Evolutionary conservation across 2,113 vertebrate species (phyloP).

Genomic region (Capra hircus): DNA sequence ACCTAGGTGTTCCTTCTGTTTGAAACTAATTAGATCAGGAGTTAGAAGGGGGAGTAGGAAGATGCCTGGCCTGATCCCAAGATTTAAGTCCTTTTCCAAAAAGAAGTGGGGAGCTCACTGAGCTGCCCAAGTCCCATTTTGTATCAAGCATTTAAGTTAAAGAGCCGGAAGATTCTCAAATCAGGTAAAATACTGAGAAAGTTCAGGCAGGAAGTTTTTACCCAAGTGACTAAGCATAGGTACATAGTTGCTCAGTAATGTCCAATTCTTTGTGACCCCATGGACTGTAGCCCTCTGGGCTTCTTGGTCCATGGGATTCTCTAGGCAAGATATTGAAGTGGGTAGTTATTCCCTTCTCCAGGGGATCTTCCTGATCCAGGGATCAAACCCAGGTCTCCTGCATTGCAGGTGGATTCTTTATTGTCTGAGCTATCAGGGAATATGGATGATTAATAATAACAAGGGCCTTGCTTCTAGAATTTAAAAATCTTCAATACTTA

Average conservation of each 20-base stretch:
- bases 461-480: background rate
- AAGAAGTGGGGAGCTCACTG: background rate
- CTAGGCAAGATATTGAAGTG: background rate
- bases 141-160: background rate
- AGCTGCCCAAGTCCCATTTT: background rate
- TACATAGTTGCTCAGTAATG: background rate
- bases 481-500: background rate
- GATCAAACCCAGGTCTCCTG: background rate
- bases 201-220: background rate
- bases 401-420: background rate
- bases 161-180: background rate
- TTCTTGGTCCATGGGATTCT: background rate
- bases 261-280: background rate
- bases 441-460: background rate
- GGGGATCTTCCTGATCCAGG: background rate
- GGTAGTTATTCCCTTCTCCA: background rate
- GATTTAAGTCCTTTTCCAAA: background rate
- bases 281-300: background rate
- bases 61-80: background rate
- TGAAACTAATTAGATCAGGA: conserved; percentile 40
- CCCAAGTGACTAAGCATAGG: background rate
- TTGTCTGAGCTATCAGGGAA: background rate
- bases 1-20: background rate
- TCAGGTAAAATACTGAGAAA: background rate
- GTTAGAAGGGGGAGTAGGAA: background rate